Evolutionary conservation across 2,113 vertebrate genomes (phyloP).

Genomic region (Hemichromis elongatus): DNA sequence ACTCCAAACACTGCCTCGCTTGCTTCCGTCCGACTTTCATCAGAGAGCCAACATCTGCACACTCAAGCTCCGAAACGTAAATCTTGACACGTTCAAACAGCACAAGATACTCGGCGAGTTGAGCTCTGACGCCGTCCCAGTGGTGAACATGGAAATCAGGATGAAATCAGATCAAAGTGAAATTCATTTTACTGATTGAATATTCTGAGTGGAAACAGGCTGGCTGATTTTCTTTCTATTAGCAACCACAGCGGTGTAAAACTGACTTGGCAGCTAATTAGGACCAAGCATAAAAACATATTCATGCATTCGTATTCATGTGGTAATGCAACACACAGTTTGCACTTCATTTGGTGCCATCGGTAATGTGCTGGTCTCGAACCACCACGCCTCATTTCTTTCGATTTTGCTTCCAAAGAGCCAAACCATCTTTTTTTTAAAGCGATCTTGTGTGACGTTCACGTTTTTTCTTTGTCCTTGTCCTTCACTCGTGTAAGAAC

Average conservation of each 20-base stretch:
- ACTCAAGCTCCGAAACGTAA: background rate
- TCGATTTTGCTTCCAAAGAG: background rate
- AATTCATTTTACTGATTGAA: background rate
- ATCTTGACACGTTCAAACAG: background rate
- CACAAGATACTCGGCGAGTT: accelerated
- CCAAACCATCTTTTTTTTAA: background rate
- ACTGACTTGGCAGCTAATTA: background rate
- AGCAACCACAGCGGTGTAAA: background rate
- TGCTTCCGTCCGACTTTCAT: accelerated
- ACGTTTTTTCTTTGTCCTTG: too few species aligned
- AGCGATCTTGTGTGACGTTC: background rate
- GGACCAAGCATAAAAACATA: background rate
- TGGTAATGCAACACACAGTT: background rate
- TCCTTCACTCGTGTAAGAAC: too few species aligned
- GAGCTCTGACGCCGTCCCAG: accelerated
- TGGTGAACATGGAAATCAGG: accelerated
- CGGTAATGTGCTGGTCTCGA: background rate
- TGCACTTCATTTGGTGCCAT: background rate
- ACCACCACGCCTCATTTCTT: background rate
- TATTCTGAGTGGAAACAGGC: background rate
- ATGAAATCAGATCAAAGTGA: background rate
- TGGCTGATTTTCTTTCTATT: background rate
- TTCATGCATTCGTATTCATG: background rate
- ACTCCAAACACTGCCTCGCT: background rate
- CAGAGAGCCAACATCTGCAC: background rate